Evolutionary conservation across 2,888 invertebrate genomes (phyloP).

Genomic region (Sphaeridia pumilis): DNA sequence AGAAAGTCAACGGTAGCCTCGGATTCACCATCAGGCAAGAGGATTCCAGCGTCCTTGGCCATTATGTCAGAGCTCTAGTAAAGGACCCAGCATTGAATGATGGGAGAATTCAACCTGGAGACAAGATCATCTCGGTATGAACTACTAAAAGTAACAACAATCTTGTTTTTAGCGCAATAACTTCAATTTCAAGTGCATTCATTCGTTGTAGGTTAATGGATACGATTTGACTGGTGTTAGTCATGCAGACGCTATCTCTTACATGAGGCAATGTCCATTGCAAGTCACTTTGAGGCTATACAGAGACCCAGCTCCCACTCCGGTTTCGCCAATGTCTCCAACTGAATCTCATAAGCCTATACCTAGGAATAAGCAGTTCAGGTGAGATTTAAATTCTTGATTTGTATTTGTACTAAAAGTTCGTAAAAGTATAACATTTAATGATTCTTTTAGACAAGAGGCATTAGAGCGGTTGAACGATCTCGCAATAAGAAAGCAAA

Average conservation of each 20-base stretch:
- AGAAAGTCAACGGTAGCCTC: conserved; percentile 69
- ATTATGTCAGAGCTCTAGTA: conserved; percentile 72
- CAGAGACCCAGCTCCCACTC: conserved; percentile 65
- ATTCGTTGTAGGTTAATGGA: conserved; percentile 69
- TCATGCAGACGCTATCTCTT: conserved; percentile 75
- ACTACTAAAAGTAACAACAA: too few species aligned
- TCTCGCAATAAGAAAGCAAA: conserved; percentile 60
- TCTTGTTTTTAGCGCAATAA: too few species aligned
- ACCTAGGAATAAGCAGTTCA: too few species aligned
- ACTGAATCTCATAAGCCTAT: conserved; percentile 52
- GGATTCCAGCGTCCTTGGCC: conserved; percentile 67
- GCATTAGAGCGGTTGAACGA: conserved; percentile 75
- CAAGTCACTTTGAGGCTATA: conserved; percentile 64
- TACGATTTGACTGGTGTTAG: conserved; percentile 69
- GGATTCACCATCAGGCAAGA: conserved; percentile 79
- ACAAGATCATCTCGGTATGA: conserved; percentile 65
- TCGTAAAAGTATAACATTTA: too few species aligned
- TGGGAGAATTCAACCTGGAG: conserved; percentile 71
- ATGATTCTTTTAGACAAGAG: conserved; percentile 48
- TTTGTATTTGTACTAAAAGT: too few species aligned
- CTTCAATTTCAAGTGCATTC: too few species aligned
- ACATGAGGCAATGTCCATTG: conserved; percentile 63
- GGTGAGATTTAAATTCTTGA: not conserved
- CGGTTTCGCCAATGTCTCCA: conserved; percentile 63
- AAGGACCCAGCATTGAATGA: conserved; percentile 77